These are phyloP conservation scores for Pantherophis guttatus DNA, from an alignment of 2,113 vertebrate species.

Conservation along the genomic window DNA sequence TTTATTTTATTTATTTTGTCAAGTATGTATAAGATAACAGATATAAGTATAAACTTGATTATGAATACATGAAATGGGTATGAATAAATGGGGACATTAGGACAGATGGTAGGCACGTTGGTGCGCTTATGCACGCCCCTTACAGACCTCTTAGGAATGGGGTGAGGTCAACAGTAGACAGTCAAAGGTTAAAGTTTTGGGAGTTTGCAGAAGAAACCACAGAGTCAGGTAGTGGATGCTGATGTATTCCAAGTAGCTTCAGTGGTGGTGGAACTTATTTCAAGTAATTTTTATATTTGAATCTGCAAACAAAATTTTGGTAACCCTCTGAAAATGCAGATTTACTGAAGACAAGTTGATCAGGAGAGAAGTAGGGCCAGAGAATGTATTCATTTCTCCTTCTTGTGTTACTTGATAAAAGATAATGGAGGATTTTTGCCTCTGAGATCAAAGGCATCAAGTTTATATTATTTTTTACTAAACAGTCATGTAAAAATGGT, in stretches of 20 bases:
- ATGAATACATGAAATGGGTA: too few relatives aligned
- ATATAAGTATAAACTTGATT: too few relatives aligned
- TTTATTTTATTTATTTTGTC: too few relatives aligned
- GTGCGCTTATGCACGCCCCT: too few relatives aligned
- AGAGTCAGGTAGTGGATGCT: neutral
- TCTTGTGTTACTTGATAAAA: neutral
- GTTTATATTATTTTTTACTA: neutral
- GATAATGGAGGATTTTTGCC: neutral
- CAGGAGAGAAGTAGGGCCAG: neutral
- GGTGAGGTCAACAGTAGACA: too few relatives aligned
- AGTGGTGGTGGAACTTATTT: neutral
- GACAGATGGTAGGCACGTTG: too few relatives aligned
- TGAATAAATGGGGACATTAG: too few relatives aligned
- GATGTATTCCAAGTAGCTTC: neutral
- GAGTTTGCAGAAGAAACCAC: too few relatives aligned
- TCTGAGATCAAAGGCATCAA: neutral
- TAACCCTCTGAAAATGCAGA: neutral
- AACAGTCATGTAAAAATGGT: neutral
- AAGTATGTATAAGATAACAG: too few relatives aligned
- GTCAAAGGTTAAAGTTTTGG: too few relatives aligned
- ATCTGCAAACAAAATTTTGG: neutral
- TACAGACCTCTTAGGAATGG: too few relatives aligned
- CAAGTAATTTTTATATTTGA: neutral
- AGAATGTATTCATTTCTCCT: neutral
- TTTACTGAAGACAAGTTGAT: neutral